Percentiles rank a stretch among this genome's conserved stretches.
Evolutionary conservation across 1,140 invertebrate genomes (phyloP).

Genomic region (Stegodyphus mimosarum): DNA sequence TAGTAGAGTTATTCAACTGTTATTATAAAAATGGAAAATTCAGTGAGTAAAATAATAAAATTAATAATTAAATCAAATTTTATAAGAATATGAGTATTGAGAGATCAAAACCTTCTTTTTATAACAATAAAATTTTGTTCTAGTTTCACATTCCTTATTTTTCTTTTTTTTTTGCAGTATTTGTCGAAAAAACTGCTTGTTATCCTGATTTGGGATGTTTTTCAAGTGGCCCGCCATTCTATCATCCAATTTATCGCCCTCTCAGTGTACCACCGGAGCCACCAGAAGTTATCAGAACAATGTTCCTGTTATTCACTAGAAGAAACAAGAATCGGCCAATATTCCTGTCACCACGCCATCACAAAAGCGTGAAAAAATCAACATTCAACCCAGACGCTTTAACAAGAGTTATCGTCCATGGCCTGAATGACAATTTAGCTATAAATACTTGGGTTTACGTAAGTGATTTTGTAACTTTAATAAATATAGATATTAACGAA

Average conservation of each 20-base stretch:
- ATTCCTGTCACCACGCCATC: not conserved
- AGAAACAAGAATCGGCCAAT: constrained; percentile 67
- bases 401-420: constrained; percentile 83
- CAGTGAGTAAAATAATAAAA: not conserved
- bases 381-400: constrained; percentile 70
- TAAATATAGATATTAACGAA: no score
- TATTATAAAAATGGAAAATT: no score
- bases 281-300: constrained; percentile 72
- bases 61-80: not conserved
- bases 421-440: constrained; percentile 69
- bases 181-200: constrained; percentile 69
- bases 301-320: constrained; percentile 70
- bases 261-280: constrained; percentile 80
- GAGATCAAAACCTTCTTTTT: not conserved
- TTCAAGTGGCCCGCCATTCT: constrained; percentile 81
- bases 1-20: no score
- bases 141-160: not conserved
- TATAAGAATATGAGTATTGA: not conserved
- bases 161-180: constrained; percentile 5
- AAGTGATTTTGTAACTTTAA: not conserved
- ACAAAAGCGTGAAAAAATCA: constrained; percentile 67
- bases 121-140: not conserved
- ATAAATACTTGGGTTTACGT: constrained; percentile 52
- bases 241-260: constrained; percentile 76
- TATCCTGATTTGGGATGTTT: constrained; percentile 86